Percentiles rank a stretch among this genome's conserved stretches.
These are phyloP conservation scores for Clinocottus analis DNA, from an alignment of 2,113 vertebrate genomes.

Conservation along the genomic window DNA sequence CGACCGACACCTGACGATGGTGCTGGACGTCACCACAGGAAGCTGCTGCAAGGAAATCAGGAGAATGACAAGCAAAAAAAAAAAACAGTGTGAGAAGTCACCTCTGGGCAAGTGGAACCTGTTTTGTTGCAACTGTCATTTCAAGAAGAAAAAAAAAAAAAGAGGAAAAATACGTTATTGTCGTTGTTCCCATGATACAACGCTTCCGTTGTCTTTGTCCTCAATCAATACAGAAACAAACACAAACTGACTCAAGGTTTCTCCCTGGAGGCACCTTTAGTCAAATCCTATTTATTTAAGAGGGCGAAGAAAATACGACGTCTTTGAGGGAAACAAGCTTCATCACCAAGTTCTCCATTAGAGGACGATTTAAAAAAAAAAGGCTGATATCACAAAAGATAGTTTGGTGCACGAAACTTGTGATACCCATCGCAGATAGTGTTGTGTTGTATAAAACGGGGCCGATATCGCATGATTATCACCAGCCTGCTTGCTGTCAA, in stretches of 20 bases:
- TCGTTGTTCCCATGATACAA: conserved; percentile 14
- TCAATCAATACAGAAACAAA: conserved; percentile 6
- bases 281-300: background rate
- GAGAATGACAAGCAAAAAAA: conserved; percentile 15
- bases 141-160: conserved; percentile 20
- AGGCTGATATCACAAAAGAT: too few relatives aligned
- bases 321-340: too few relatives aligned
- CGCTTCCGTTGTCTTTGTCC: background rate
- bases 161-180: conserved; percentile 12
- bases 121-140: conserved; percentile 4
- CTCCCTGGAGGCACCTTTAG: background rate
- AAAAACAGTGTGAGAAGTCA: background rate
- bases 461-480: too few relatives aligned
- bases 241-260: background rate
- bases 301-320: too few relatives aligned
- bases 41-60: conserved; percentile 86
- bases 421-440: too few relatives aligned
- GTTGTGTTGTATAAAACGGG: too few relatives aligned
- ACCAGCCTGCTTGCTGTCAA: too few relatives aligned
- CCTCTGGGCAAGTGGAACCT: background rate
- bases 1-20: conserved; percentile 96
- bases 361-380: too few relatives aligned
- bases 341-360: too few relatives aligned
- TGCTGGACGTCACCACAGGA: conserved; percentile 97
- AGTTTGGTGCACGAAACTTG: too few relatives aligned